Base-by-base conservation (phyloP, 2,113 vertebrate genomes). In the Hippopotamus amphibius region DNA sequence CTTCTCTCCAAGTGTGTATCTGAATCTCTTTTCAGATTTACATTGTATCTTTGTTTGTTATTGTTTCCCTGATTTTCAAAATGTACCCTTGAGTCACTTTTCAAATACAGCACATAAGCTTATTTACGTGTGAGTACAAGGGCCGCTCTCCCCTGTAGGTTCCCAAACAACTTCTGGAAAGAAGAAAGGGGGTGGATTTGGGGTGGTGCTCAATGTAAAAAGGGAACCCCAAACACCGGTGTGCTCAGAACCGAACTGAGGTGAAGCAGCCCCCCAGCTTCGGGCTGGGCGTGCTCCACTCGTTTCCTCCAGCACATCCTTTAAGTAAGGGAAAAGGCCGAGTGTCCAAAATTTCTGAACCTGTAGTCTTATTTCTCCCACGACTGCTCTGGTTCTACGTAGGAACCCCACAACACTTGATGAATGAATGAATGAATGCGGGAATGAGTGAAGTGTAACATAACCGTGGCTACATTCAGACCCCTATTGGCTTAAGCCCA, bases 31-130 rank as follows among this genome's bases (percentile, higher is more conserved):
- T 85, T 69, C n/a, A 86, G 28, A 37, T 65, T 7, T 22, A 41
- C 28, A 2, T 63, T 85, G 84, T 85, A n/a, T 80, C 26, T 81
- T 13, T 86, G 53, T 69, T 89, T 55, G 9, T 74, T 53, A 10
- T 80, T 89, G 84, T 71, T 94, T 85, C 59, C 48, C 46, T 66
- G 26, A 21, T 57, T 95, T 92, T 65, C 37, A 82, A 80, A 89
- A 90, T 76, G 16, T 19, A 69, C 46, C 22, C 28, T 81, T 28
- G 26, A 81, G 43, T 59, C 41, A 37, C 53, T 83, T 94, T 86
- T 77, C 66, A 66, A 83, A 86, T n/a, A 28, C 48, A 86, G 4
- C 37, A n/a, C n/a, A 5, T 30, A 55, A 24, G 33, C 53, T 74
- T 87, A 11, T 89, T 85, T 92, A 57, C 41, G 57, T 69, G 8